A percentile compares a stretch with the other conserved stretches of the same genome.
These are phyloP conservation scores for Orchestia grillus DNA, from an alignment of 1,140 invertebrate genomes.

Conservation along the genomic window DNA sequence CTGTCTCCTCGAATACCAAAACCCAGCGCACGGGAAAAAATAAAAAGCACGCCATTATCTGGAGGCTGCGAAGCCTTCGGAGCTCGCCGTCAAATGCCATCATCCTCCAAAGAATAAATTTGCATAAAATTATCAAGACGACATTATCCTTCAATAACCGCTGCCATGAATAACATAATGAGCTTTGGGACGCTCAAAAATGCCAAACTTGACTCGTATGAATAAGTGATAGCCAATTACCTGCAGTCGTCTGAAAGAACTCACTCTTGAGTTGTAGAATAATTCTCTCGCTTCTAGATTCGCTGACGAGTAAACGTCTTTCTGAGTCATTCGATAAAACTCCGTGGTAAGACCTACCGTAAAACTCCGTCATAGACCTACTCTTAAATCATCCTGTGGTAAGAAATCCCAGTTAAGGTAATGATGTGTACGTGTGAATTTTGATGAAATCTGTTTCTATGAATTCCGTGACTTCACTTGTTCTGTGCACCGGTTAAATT, in stretches of 20 bases:
- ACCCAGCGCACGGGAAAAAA: neutral
- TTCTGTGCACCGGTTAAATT: neutral
- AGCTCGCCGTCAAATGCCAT: neutral
- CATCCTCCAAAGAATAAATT: slow-evolving; percentile 18
- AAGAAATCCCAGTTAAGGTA: neutral
- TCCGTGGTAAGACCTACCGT: neutral
- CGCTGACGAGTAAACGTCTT: neutral
- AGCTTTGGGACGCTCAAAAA: neutral
- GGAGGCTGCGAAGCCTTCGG: neutral
- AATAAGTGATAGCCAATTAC: slow-evolving; percentile 36
- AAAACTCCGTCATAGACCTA: neutral
- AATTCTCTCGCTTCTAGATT: neutral
- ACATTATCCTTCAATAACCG: slow-evolving; percentile 16
- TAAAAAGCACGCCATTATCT: neutral
- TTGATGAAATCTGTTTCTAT: neutral
- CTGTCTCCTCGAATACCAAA: neutral
- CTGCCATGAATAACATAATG: slow-evolving; percentile 42
- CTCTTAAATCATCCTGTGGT: no score
- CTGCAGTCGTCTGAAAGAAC: neutral
- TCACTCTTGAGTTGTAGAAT: slow-evolving; percentile 1
- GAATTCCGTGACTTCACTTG: neutral
- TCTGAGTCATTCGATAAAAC: neutral
- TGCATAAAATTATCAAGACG: slow-evolving; percentile 41
- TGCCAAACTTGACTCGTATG: neutral
- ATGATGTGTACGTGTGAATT: neutral